phyloP scores from a whole-genome alignment of 2,797 vertebrate genomes.

The Hybognathus amarus region DNA sequence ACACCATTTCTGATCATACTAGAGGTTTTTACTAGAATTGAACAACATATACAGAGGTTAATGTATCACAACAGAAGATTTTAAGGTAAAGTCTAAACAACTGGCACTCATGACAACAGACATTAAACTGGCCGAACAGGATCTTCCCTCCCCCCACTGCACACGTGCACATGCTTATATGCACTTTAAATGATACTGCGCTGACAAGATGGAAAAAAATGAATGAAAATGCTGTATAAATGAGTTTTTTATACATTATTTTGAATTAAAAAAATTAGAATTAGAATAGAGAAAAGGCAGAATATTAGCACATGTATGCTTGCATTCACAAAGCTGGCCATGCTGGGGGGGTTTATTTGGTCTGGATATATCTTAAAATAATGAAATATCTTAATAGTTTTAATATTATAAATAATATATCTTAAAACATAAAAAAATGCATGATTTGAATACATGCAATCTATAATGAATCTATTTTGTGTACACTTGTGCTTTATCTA shows the following conservation, averaged over 20 bases:
- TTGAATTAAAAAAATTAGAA: too few species aligned
- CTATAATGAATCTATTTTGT: not conserved
- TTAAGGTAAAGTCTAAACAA: slow-evolving; percentile 37
- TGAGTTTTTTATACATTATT: not conserved
- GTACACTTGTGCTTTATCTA: not conserved
- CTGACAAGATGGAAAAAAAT: not conserved
- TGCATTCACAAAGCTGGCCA: not conserved
- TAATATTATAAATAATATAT: too few species aligned
- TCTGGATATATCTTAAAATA: too few species aligned
- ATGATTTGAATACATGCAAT: not conserved
- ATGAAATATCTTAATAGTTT: too few species aligned
- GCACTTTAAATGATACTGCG: slow-evolving; percentile 11
- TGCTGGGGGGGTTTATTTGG: too few species aligned
- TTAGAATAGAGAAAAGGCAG: too few species aligned
- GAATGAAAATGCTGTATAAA: not conserved
- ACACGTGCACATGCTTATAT: not conserved
- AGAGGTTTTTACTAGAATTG: not conserved
- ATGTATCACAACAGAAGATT: not conserved
- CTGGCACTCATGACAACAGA: not conserved
- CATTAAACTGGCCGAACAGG: slow-evolving; percentile 54
- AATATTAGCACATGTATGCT: not conserved
- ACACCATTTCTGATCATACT: not conserved
- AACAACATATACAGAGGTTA: not conserved
- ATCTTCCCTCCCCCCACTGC: slow-evolving; percentile 31
- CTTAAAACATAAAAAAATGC: too few species aligned